A percentile compares a stretch with the other conserved stretches of the same genome.
Conservation (phyloP, 2,888 invertebrate species). For the Lepidonotus clava region DNA sequence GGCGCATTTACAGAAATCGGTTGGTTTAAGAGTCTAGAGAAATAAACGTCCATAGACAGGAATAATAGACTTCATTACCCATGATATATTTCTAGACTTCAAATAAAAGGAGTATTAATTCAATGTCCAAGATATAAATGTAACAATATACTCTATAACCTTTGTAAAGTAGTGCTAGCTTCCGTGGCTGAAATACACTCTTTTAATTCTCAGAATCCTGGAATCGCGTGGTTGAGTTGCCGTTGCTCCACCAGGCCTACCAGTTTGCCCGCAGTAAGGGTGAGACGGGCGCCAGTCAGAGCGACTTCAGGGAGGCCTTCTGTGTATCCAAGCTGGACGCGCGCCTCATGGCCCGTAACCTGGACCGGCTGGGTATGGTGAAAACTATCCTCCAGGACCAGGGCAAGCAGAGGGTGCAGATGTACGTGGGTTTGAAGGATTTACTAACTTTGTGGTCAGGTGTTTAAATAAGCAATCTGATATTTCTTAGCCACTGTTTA, state of each 20-base stretch:
- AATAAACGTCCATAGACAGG: no score
- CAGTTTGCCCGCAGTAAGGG: conserved; percentile 82
- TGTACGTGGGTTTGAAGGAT: conserved; percentile 60
- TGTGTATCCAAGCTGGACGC: conserved; percentile 71
- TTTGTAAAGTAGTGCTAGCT: no score
- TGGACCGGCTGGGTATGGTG: conserved; percentile 81
- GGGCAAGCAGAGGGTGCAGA: conserved; percentile 82
- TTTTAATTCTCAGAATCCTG: not conserved
- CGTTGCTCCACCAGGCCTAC: conserved; percentile 83
- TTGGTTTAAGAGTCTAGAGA: no score
- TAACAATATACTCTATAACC: no score
- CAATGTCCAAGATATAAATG: no score
- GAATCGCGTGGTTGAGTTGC: conserved; percentile 66
- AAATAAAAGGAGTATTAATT: no score
- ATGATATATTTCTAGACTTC: no score
- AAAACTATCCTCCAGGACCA: conserved; percentile 83
- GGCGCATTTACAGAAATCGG: no score
- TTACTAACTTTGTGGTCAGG: not conserved
- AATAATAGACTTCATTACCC: no score
- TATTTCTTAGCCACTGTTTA: no score
- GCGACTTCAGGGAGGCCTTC: conserved; percentile 68
- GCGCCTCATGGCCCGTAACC: conserved; percentile 58
- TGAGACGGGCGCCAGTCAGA: conserved; percentile 83
- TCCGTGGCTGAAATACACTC: no score
- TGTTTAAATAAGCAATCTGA: no score